Evolutionary conservation across 2,888 invertebrate species (phyloP).

Genomic region (Trichopria drosophilae): DNA sequence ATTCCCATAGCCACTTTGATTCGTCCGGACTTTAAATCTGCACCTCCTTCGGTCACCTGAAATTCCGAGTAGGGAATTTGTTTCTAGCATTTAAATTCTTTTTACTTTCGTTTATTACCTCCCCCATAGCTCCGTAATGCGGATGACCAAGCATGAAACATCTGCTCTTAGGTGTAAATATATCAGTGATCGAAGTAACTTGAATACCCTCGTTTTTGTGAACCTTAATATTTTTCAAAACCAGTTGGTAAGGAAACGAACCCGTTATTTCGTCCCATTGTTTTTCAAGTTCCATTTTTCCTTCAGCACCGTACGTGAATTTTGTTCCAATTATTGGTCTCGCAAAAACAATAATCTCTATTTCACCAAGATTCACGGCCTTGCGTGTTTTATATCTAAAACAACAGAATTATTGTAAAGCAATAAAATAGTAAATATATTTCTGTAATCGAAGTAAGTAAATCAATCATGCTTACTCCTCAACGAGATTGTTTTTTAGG

Average conservation of each 20-base stretch:
- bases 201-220: slow-evolving; percentile 57
- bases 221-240: slow-evolving; percentile 63
- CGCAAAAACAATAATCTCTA: slow-evolving; percentile 71
- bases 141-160: slow-evolving; percentile 80
- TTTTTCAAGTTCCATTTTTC: slow-evolving; percentile 70
- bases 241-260: slow-evolving; percentile 72
- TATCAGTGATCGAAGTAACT: slow-evolving; percentile 61
- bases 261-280: slow-evolving; percentile 69
- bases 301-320: slow-evolving; percentile 65
- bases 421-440: slow-evolving; percentile 19
- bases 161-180: slow-evolving; percentile 69
- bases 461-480: slow-evolving; percentile 60
- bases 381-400: slow-evolving; percentile 70
- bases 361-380: slow-evolving; percentile 77
- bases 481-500: slow-evolving; percentile 62
- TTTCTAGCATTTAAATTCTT: slow-evolving; percentile 37
- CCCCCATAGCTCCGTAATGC: slow-evolving; percentile 79
- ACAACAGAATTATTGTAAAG: slow-evolving; percentile 39
- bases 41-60: slow-evolving; percentile 64
- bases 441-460: not conserved
- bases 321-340: slow-evolving; percentile 72
- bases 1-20: slow-evolving; percentile 65
- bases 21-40: slow-evolving; percentile 63
- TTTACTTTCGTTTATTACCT: slow-evolving; percentile 67
- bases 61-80: slow-evolving; percentile 17